These are phyloP conservation scores for Hyles lineata DNA, from an alignment of 2,888 invertebrate genomes.

Conservation along the genomic window DNA sequence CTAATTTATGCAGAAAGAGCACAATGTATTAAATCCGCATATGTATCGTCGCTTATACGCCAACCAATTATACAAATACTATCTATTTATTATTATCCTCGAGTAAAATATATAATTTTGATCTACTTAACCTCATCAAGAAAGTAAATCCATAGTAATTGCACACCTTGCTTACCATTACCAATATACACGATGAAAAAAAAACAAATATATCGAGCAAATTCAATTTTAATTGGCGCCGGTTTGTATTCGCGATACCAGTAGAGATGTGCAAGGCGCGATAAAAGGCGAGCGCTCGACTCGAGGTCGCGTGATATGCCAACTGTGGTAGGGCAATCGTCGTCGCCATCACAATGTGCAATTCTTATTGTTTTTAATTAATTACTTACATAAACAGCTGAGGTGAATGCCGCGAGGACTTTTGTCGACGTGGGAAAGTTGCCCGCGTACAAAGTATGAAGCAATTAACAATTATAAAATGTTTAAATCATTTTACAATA, in stretches of 20 bases:
- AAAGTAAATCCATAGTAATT: background rate
- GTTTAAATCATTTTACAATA: background rate
- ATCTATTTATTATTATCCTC: no score
- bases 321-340: slow-evolving; percentile 53
- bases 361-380: slow-evolving; percentile 57
- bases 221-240: slow-evolving; percentile 43
- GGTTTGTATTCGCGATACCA: slow-evolving; percentile 37
- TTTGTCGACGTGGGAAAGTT: slow-evolving; percentile 27
- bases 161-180: background rate
- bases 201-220: slow-evolving; percentile 24
- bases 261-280: slow-evolving; percentile 40
- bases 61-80: no score
- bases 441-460: slow-evolving; percentile 17
- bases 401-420: slow-evolving; percentile 18
- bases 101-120: no score
- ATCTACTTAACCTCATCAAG: background rate
- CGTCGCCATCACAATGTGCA: slow-evolving; percentile 51
- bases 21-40: no score
- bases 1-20: no score
- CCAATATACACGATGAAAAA: background rate
- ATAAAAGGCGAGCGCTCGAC: slow-evolving; percentile 52
- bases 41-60: no score
- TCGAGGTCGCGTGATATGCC: slow-evolving; percentile 75
- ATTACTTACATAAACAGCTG: slow-evolving; percentile 30
- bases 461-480: slow-evolving; percentile 24